These are phyloP conservation scores for Meteorus colon DNA, from an alignment of 2,888 invertebrate species.

Conservation along the genomic window DNA sequence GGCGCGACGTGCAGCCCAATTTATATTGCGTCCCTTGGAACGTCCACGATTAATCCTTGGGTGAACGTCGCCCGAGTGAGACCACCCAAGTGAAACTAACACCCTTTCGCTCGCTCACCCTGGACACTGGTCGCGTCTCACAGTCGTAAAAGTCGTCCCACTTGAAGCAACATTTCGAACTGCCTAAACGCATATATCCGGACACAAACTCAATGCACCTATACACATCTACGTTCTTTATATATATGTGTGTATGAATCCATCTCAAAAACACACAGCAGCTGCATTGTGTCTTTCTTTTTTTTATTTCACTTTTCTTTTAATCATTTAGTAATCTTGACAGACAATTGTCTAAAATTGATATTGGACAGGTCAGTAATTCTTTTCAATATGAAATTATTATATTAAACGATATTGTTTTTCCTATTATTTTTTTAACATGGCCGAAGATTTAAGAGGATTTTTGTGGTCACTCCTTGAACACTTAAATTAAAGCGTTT, in stretches of 20 bases:
- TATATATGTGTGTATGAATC: neutral
- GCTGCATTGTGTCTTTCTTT: constrained; percentile 48
- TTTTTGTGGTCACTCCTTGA: no score
- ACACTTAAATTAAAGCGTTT: no score
- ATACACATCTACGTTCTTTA: neutral
- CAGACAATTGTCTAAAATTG: neutral
- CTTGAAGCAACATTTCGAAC: constrained; percentile 47
- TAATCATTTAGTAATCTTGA: neutral
- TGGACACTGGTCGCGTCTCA: constrained; percentile 62
- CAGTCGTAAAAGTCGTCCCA: constrained; percentile 64
- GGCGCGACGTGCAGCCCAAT: constrained; percentile 63
- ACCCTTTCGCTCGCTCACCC: constrained; percentile 63
- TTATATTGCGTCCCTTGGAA: constrained; percentile 69
- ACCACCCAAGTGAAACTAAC: constrained; percentile 72
- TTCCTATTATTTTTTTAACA: no score
- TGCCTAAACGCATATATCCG: constrained; percentile 37
- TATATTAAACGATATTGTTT: no score
- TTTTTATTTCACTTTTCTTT: constrained; percentile 34
- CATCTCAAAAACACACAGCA: constrained; percentile 40
- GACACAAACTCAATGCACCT: constrained; percentile 34
- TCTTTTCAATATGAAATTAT: neutral
- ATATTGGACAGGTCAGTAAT: constrained; percentile 1
- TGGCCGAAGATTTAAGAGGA: no score
- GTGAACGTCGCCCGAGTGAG: constrained; percentile 62
- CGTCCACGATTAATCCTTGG: constrained; percentile 70